A percentile compares a stretch with the other conserved stretches of the same genome.
Conservation (phyloP, 1,140 invertebrate species). For the Atta texana region DNA sequence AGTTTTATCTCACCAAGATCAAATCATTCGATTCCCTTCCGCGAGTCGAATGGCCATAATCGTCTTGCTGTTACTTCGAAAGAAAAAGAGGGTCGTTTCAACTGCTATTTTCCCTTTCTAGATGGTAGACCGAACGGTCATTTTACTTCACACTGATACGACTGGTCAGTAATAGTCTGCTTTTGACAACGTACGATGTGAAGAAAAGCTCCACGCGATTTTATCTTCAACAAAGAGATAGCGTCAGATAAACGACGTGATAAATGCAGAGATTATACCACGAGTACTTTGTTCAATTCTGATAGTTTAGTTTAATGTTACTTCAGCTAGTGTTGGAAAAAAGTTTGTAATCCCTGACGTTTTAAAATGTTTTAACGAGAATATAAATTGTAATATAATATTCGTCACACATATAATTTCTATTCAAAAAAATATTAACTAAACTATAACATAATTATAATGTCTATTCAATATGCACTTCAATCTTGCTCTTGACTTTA, state of each 20-base stretch:
- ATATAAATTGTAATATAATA: neutral
- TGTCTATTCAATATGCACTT: neutral
- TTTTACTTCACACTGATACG: conserved; percentile 67
- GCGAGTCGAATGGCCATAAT: conserved; percentile 77
- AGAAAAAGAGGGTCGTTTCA: conserved; percentile 73
- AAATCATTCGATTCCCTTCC: conserved; percentile 80
- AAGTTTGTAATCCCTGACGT: conserved; percentile 3
- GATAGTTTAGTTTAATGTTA: neutral
- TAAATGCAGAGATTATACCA: conserved; percentile 42
- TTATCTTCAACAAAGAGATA: conserved; percentile 35
- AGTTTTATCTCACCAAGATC: conserved; percentile 79
- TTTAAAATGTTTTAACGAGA: neutral
- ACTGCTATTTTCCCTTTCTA: conserved; percentile 54
- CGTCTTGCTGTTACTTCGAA: conserved; percentile 62
- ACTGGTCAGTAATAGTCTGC: conserved; percentile 44
- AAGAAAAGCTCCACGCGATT: neutral
- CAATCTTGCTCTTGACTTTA: conserved; percentile 4
- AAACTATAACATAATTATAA: conserved; percentile 1
- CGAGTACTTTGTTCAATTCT: conserved; percentile 1
- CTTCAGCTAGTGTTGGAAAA: neutral
- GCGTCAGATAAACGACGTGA: conserved; percentile 19
- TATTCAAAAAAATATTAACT: neutral
- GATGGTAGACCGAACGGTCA: conserved; percentile 65
- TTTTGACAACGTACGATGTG: conserved; percentile 50
- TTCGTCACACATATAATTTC: neutral